Evolutionary conservation across 2,888 invertebrate genomes (phyloP), one percentile per base, ranked within the genome.

Genomic region (Spisula solida): DNA sequence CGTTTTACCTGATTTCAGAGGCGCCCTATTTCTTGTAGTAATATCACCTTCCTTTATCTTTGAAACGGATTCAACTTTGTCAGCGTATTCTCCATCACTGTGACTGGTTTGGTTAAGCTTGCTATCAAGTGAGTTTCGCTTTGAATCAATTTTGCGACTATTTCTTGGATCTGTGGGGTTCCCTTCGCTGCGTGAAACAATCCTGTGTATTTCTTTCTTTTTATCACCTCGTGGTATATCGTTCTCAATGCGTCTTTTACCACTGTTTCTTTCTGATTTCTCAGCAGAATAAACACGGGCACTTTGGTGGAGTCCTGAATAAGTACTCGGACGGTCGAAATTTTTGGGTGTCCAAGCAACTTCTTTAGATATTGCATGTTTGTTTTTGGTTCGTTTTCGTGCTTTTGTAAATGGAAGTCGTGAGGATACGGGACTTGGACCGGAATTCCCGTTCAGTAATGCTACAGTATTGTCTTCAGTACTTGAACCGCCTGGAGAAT

Each of bases 181-280:
- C 55, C 84, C 84, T n/a, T 84, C 78, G 31, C 84, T 84, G n/a
- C 29, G 51, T 12, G 84, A 51, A 25, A 75, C 31, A 10, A 84
- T 55, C 31, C 84, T 75, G 20, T 78, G 25, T 34, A 18, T 75
- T 31, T 31, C 55, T 48, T 78, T 84, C 20, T 78, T 60, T 78
- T 78, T 84, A 31, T 84, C 84, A 25, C 78, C 78, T 55, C 55
- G 51, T n/a, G 78, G 78, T 31, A 18, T 55, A 70, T 78, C 29
- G 31, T 55, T 84, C 12, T 29, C 20, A 47, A 25, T 34, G 14
- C 51, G 29, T 29, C 78, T 75, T 18, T 78, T 55, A 2, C 25
- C 51, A 41, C 20, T 80, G n/a, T 47, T 51, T 80, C 18, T 80
- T 5, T 70, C 78, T 31, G 25, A 31, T 29, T 70, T 66, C 34